phyloP scores from a whole-genome alignment of 2,797 vertebrate genomes.

The Pteronotus mesoamericanus region DNA sequence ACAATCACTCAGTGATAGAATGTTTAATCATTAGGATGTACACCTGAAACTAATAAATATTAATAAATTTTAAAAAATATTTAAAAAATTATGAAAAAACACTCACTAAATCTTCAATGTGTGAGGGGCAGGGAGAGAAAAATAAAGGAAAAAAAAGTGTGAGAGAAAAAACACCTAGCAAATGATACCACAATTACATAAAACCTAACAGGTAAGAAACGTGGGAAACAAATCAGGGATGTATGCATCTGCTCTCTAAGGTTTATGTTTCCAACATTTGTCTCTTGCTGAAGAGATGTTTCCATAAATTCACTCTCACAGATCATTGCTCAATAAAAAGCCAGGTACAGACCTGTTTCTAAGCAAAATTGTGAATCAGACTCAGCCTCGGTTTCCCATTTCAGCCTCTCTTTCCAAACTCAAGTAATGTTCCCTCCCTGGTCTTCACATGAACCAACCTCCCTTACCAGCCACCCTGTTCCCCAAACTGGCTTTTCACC shows the following conservation, averaged over 20 bases:
- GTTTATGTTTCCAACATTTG: neutral
- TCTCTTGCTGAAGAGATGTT: neutral
- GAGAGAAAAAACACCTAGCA: neutral
- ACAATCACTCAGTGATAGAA: neutral
- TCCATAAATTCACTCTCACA: neutral
- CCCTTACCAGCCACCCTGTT: no score
- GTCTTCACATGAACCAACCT: neutral
- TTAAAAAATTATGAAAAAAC: neutral
- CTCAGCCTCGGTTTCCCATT: neutral
- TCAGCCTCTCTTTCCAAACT: neutral
- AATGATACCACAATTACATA: neutral
- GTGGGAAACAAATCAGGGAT: no score
- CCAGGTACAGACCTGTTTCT: neutral
- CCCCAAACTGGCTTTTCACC: neutral
- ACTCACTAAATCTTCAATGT: neutral
- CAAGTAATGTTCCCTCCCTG: fast-evolving
- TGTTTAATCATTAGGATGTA: neutral
- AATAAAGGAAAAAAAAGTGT: neutral
- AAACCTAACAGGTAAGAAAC: neutral
- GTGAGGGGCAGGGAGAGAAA: neutral
- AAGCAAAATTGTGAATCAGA: neutral
- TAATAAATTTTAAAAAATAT: neutral
- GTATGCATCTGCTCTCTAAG: neutral
- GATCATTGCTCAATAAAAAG: neutral
- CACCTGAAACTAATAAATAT: neutral